These are phyloP conservation scores for Centropus unirufus DNA, from an alignment of 2,113 vertebrate genomes.

Conservation along the genomic window DNA sequence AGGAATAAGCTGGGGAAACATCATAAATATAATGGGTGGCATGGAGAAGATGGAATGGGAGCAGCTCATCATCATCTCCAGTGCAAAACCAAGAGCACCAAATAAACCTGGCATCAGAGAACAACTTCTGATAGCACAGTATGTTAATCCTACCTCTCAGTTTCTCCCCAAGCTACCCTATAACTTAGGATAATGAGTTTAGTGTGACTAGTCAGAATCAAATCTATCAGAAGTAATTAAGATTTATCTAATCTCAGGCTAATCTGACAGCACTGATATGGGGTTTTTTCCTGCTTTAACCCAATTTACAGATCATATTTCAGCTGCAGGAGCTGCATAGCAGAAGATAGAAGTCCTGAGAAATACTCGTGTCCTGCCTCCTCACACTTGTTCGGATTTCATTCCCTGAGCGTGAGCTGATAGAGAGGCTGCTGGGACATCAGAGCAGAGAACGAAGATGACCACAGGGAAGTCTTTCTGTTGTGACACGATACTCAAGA, in stretches of 20 bases:
- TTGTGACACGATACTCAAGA: background rate
- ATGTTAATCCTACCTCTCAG: background rate
- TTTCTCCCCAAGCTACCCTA: background rate
- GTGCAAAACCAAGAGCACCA: background rate
- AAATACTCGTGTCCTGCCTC: background rate
- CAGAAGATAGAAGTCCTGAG: background rate
- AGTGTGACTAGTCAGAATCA: background rate
- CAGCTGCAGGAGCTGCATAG: background rate
- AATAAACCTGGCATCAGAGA: background rate
- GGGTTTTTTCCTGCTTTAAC: background rate
- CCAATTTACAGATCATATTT: background rate
- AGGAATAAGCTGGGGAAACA: background rate
- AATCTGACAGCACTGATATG: background rate
- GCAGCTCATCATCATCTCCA: background rate
- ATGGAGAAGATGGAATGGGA: background rate
- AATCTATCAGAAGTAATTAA: background rate
- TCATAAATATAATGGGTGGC: background rate
- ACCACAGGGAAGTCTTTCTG: background rate
- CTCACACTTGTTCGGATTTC: rapidly evolving
- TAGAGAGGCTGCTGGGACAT: background rate
- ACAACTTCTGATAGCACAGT: background rate
- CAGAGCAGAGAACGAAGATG: rapidly evolving
- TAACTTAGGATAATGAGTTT: background rate
- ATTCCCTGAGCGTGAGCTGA: background rate
- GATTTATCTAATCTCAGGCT: background rate